Conservation (phyloP, 2,888 invertebrate genomes). For the Leptinotarsa juncta region DNA sequence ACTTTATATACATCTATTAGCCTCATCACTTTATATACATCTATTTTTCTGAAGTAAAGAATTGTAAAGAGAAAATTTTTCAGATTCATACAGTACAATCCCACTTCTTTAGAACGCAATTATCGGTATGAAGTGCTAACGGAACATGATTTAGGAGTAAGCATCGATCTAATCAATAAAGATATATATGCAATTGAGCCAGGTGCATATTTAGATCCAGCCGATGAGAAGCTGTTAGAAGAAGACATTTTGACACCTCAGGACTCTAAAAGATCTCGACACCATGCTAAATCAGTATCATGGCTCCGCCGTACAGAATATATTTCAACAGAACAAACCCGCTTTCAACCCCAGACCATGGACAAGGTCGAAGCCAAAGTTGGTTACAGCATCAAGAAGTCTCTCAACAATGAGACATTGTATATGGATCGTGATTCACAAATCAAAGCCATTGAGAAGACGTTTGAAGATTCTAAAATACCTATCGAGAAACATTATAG, state of each 20-base stretch:
- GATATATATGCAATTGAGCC: conserved; percentile 89
- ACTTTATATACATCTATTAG: conserved; percentile 29
- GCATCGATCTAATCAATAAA: conserved; percentile 96
- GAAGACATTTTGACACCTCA: conserved; percentile 92
- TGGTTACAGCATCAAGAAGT: conserved; percentile 97
- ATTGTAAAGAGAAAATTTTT: conserved; percentile 42
- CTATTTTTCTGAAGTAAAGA: neutral
- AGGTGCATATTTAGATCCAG: conserved; percentile 83
- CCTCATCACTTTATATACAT: conserved; percentile 29
- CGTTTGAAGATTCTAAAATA: conserved; percentile 90
- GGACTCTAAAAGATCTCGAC: conserved; percentile 89
- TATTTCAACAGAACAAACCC: conserved; percentile 97
- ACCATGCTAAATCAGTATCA: conserved; percentile 96
- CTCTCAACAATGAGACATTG: conserved; percentile 86
- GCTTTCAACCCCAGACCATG: conserved; percentile 95
- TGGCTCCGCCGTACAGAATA: conserved; percentile 99
- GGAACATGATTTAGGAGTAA: conserved; percentile 97
- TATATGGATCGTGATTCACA: conserved; percentile 98
- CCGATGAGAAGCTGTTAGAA: conserved; percentile 95
- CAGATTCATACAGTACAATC: conserved; percentile 93
- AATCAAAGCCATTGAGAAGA: conserved; percentile 96
- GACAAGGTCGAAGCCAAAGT: conserved; percentile 99
- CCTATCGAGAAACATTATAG: conserved; percentile 93
- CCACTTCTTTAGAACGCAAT: conserved; percentile 93
- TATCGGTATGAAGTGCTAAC: conserved; percentile 97